Base-by-base conservation (phyloP, 2,797 vertebrate species). In the Pangasius krempfi region DNA sequence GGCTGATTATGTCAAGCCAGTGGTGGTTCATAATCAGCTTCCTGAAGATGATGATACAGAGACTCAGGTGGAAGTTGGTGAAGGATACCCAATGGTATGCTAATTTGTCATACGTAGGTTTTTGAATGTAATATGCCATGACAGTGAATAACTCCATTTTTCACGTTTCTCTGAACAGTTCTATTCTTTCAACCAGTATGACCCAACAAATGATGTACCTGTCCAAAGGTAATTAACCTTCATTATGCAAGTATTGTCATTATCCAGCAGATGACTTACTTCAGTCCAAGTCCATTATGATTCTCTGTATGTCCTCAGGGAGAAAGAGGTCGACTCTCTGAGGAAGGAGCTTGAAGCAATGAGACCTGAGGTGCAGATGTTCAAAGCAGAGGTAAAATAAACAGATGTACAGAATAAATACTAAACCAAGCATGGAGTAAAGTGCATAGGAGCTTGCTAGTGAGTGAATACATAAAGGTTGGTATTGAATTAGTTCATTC, bases 1-100 rank as follows among this genome's bases (percentile, higher is more conserved):
- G 89, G 98, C 96, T 0, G 99, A 99, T 86, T 98, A 99, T 90
- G 97, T 98, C 88, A 99, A 95, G 93, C 97, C 97, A 0, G 98
- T 99, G 93, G 98, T 99, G 89, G 95, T 99, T 70, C 97, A 97
- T 0, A 91, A 92, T 3, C 91, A 94, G 44, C 79, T 52, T 0
- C 87, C 86, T 0, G 92, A 94, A 18, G 94, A 94, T 5, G 95
- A 95, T 20, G 96, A 96, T 5, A 88, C 58, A 56, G 94, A 95
- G 85, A 81, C 86, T 0, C 93, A 93, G 1, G 88, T 92, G 4
- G 95, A 94, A 84, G 47, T 81, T n/a, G 68, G 56, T 54, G 86
- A 88, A 85, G 78, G 86, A 12, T 72, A 87, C 40, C 89, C 88
- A 30, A 85, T 84, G 88, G 89, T 91, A 88, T 60, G 85, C 50